Evolutionary conservation across 2,888 invertebrate genomes (phyloP).

Genomic region (Pristionchus japonicus): DNA sequence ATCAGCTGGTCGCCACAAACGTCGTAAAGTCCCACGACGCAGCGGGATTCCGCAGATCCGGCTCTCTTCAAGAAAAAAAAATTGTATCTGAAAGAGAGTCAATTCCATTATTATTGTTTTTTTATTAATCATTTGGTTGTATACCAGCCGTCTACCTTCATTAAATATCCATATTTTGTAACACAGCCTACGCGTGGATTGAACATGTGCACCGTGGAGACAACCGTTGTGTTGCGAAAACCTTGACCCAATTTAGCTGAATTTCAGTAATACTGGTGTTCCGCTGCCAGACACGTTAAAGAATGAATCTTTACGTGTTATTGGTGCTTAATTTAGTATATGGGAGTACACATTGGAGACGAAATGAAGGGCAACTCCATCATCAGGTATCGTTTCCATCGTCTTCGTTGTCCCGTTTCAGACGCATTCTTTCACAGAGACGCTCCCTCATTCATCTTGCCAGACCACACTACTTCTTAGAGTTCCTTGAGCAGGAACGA

Average conservation of each 20-base stretch:
- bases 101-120: too few relatives aligned
- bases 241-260: conserved; percentile 7
- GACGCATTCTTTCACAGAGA: neutral
- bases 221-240: neutral
- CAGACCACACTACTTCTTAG: conserved; percentile 38
- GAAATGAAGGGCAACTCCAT: neutral
- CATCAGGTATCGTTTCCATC: conserved; percentile 25
- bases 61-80: too few relatives aligned
- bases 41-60: too few relatives aligned
- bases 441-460: conserved; percentile 16
- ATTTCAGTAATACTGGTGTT: conserved; percentile 12
- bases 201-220: neutral
- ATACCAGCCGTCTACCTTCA: neutral
- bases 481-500: conserved; percentile 31
- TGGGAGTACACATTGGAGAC: conserved; percentile 41
- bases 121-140: neutral
- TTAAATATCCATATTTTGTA: neutral
- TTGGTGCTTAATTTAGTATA: neutral
- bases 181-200: neutral
- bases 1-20: too few relatives aligned
- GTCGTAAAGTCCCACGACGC: too few relatives aligned
- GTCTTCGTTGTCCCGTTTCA: neutral
- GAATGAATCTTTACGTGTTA: conserved; percentile 1
- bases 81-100: too few relatives aligned
- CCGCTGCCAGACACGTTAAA: neutral